These are phyloP conservation scores for Melanostoma mellinum DNA, from an alignment of 2,888 invertebrate genomes.

Conservation along the genomic window DNA sequence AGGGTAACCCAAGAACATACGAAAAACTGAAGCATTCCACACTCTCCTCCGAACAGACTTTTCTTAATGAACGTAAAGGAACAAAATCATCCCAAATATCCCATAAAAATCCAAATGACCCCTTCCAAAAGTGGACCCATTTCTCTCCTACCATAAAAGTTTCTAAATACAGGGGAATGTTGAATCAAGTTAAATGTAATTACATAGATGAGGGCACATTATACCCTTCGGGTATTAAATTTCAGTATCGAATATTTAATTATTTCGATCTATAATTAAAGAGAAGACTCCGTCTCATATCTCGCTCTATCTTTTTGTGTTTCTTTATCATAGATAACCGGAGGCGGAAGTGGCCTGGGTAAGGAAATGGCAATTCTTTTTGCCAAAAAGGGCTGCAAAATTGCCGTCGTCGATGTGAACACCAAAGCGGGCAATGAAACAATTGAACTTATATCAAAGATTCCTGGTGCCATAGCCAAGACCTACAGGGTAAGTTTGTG, in stretches of 20 bases:
- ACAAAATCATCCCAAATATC: too few species aligned
- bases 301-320: not conserved
- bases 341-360: constrained; percentile 82
- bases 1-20: too few species aligned
- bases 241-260: constrained; percentile 58
- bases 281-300: not conserved
- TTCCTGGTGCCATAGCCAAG: constrained; percentile 79
- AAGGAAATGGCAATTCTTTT: constrained; percentile 81
- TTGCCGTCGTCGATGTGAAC: constrained; percentile 82
- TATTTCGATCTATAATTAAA: constrained; percentile 41
- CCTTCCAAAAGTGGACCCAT: not conserved
- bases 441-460: constrained; percentile 78
- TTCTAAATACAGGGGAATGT: not conserved
- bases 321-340: constrained; percentile 80
- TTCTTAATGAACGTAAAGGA: too few species aligned
- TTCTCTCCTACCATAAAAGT: not conserved
- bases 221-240: constrained; percentile 23
- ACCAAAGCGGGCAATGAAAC: constrained; percentile 80
- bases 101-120: too few species aligned
- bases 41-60: too few species aligned
- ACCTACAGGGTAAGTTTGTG: constrained; percentile 78
- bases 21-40: too few species aligned
- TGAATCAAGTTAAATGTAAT: constrained; percentile 50
- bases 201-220: constrained; percentile 21
- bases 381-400: constrained; percentile 81